Conservation (phyloP, 2,888 invertebrate genomes). For the Spilarctia lutea region DNA sequence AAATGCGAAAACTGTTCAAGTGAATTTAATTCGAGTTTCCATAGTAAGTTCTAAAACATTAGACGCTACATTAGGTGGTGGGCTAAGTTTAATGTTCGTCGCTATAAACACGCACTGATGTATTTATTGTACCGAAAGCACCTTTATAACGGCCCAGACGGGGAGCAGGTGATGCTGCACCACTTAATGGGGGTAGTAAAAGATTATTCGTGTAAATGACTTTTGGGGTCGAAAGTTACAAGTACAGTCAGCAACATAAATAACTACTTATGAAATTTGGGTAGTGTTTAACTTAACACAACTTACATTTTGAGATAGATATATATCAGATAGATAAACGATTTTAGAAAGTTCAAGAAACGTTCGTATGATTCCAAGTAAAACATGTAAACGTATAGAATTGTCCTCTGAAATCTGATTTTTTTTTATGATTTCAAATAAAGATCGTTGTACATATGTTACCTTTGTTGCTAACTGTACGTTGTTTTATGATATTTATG, state of each 20-base stretch:
- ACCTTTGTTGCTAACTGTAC: no score
- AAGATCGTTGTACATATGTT: no score
- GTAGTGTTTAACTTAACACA: no score
- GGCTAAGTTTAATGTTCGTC: constrained; percentile 61
- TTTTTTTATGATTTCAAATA: no score
- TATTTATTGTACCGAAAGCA: constrained; percentile 53
- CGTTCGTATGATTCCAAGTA: no score
- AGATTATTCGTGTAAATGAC: constrained; percentile 31
- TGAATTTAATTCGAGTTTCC: constrained; percentile 23
- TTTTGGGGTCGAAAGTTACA: constrained; percentile 11
- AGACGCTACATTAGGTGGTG: constrained; percentile 62
- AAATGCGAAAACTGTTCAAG: background rate
- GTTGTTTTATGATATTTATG: no score
- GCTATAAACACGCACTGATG: constrained; percentile 61
- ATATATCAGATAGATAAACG: no score
- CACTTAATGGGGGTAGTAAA: constrained; percentile 40
- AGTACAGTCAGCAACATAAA: background rate
- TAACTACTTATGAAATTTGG: no score
- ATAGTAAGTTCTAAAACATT: constrained; percentile 40
- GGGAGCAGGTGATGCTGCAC: constrained; percentile 33
- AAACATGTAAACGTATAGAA: no score
- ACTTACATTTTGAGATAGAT: no score
- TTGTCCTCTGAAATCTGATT: no score
- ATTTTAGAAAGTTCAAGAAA: no score
- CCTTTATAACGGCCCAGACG: constrained; percentile 39